phyloP scores from a whole-genome alignment of 1,140 invertebrate species.

The Eriosoma lanigerum region DNA sequence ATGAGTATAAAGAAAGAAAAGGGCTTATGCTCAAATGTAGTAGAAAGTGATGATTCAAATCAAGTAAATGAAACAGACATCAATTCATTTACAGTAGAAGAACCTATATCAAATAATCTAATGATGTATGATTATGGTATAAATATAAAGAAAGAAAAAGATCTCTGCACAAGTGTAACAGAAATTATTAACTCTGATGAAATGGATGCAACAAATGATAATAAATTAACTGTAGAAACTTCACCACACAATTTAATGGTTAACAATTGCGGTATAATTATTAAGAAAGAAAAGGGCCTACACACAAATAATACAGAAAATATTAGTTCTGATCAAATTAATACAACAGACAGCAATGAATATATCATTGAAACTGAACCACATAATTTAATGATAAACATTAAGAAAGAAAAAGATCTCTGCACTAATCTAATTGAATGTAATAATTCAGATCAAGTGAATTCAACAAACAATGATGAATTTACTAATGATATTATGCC shows the following conservation, averaged over 20 bases:
- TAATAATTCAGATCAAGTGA: not conserved
- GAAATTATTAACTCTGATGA: not conserved
- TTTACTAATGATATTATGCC: too few relatives aligned
- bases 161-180: not conserved
- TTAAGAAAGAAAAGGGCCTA: not conserved
- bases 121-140: not conserved
- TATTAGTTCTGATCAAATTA: not conserved
- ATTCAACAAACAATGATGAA: not conserved
- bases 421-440: too few relatives aligned
- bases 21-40: not conserved
- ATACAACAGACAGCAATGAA: not conserved
- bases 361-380: not conserved
- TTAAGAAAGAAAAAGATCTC: not conserved
- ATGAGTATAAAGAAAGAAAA: not conserved
- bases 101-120: not conserved
- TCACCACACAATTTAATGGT: not conserved
- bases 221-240: not conserved
- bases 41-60: not conserved
- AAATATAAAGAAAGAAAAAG: conserved; percentile 7
- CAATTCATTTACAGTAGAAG: not conserved
- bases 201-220: not conserved
- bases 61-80: not conserved
- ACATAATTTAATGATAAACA: not conserved
- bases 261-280: not conserved
- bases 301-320: not conserved